Percentiles rank a stretch among this genome's conserved stretches.
phyloP scores from a whole-genome alignment of 2,113 vertebrate species.

The Capreolus pygargus region DNA sequence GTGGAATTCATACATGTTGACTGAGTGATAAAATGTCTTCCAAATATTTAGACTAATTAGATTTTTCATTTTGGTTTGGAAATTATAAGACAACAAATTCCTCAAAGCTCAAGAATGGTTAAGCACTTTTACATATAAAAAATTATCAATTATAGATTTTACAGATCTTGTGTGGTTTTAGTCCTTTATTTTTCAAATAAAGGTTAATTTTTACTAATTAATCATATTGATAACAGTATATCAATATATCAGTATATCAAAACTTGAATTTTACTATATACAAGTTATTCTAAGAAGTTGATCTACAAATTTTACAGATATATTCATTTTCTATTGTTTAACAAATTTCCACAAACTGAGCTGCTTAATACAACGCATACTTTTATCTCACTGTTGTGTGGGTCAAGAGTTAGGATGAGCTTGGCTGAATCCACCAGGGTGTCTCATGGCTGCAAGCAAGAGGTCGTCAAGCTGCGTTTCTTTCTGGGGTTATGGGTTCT shows the following conservation, averaged over 20 bases:
- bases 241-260: too few relatives aligned
- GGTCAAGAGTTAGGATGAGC: not conserved
- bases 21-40: not conserved
- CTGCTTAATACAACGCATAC: not conserved
- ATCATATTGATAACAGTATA: not conserved
- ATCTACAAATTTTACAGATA: not conserved
- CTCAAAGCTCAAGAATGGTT: not conserved
- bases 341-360: not conserved
- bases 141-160: not conserved
- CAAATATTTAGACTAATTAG: not conserved
- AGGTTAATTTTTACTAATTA: not conserved
- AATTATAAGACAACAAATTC: not conserved
- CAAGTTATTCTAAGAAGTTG: not conserved
- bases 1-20: not conserved
- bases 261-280: not conserved
- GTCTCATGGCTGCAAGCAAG: not conserved
- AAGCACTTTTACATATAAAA: not conserved
- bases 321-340: not conserved
- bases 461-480: not conserved
- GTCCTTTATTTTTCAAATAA: not conserved
- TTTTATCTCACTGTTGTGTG: not conserved
- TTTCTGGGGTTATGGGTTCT: accelerated
- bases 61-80: not conserved
- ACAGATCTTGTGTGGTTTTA: not conserved
- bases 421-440: not conserved